phyloP scores from a whole-genome alignment of 1,140 invertebrate genomes.

The Tetramorium simillimum region DNA sequence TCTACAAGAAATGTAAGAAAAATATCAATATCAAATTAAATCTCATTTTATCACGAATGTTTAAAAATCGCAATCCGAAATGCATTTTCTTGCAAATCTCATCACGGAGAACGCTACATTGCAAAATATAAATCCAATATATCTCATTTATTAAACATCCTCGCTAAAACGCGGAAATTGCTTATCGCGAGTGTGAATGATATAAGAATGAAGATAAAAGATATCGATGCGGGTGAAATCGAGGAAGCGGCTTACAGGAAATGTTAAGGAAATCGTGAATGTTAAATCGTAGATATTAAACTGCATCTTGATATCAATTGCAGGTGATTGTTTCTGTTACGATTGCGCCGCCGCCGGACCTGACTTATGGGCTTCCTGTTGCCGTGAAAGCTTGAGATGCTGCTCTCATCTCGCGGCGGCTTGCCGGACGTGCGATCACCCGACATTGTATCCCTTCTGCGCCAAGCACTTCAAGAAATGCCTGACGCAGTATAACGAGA shows the following conservation, averaged over 20 bases:
- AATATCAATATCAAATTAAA: background rate
- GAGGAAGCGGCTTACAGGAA: background rate
- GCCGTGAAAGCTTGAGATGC: constrained; percentile 82
- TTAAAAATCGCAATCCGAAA: background rate
- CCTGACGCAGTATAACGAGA: constrained; percentile 74
- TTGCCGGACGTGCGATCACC: constrained; percentile 84
- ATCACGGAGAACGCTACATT: background rate
- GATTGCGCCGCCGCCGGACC: constrained; percentile 82
- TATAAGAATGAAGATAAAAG: background rate
- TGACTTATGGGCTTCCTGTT: constrained; percentile 83
- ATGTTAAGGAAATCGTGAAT: background rate
- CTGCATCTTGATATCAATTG: constrained; percentile 34
- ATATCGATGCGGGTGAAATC: background rate
- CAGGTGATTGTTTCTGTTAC: constrained; percentile 84
- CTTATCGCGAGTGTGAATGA: background rate
- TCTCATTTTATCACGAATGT: background rate
- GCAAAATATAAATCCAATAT: background rate
- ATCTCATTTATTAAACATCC: background rate
- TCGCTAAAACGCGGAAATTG: background rate
- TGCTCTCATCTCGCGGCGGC: constrained; percentile 84
- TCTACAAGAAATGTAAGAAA: background rate
- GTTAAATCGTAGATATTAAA: background rate
- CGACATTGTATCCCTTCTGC: constrained; percentile 81
- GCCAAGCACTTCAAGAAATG: constrained; percentile 85
- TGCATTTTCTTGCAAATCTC: background rate